Percentiles rank a stretch among this genome's conserved stretches.
Evolutionary conservation across 1,140 invertebrate species (phyloP).

Genomic region (Drosophila mojavensis): DNA sequence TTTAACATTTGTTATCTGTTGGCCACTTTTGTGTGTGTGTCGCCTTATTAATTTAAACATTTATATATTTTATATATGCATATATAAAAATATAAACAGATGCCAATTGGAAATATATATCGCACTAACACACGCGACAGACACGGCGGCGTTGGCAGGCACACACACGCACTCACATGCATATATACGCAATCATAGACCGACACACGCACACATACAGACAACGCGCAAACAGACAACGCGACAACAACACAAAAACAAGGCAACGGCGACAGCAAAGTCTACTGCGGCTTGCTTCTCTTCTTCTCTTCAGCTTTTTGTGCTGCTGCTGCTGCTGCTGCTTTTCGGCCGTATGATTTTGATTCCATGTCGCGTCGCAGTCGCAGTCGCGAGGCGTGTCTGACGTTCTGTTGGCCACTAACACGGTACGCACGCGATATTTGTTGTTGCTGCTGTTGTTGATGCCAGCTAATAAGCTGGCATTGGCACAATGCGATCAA

Average conservation of each 20-base stretch:
- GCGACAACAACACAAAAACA: conserved; percentile 52
- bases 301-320: conserved; percentile 19
- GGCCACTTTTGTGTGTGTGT: conserved; percentile 17
- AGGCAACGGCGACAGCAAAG: conserved; percentile 36
- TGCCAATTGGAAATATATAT: conserved; percentile 52
- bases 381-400: conserved; percentile 39
- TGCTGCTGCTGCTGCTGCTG: conserved; percentile 1
- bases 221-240: conserved; percentile 27
- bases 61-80: conserved; percentile 11
- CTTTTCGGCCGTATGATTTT: conserved; percentile 47
- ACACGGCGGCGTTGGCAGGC: conserved; percentile 54
- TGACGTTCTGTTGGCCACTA: conserved; percentile 33
- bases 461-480: conserved; percentile 1
- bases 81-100: conserved; percentile 40
- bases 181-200: conserved; percentile 12
- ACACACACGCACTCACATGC: conserved; percentile 28
- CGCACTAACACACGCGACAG: conserved; percentile 38
- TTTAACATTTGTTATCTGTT: conserved; percentile 16
- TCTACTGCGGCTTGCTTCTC: conserved; percentile 41
- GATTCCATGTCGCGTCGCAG: conserved; percentile 29
- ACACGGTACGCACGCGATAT: conserved; percentile 23
- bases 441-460: conserved; percentile 29
- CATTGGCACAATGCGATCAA: conserved; percentile 11
- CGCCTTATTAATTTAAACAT: conserved; percentile 29
- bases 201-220: conserved; percentile 37